Evolutionary conservation across 2,888 invertebrate genomes (phyloP), one percentile per base, ranked within the genome.

Genomic region (Sisyra nigra): DNA sequence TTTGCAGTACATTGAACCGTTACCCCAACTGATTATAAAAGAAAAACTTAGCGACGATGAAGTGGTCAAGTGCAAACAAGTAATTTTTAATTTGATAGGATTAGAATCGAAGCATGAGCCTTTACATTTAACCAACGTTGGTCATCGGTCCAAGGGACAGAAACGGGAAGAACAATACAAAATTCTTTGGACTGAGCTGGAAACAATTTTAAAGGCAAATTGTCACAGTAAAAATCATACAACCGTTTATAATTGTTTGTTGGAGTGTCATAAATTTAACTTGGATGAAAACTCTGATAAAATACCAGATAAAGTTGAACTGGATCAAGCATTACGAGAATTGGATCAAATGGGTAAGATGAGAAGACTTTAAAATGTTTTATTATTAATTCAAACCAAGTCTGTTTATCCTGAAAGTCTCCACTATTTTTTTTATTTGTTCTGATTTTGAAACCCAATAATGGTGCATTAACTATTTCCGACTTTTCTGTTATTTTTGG

Each of bases 151-250:
- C 15, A 65, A 63, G 50, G 66, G 67, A 1, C 63, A 63, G 8
- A 77, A 80, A 15, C 72, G 80, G 48, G 91, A 93, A 52, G 93
- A 94, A 55, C 89, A 91, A 53, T 94, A 94, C 66, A 76, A 86
- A 37, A 72, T 86, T 19, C 74, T 94, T 59, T 96, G 93, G 84
- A 72, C 75, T 24, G 94, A 96, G 58, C 60, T 94, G 39, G 94
- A 94, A 58, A 76, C 77, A 9, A 68, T 92, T 31, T 65, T 94
- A 1, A 78, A 84, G 43, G 75, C 77, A 18, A 82, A 85, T 58
- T 72, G 81, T 18, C 80, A 80, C 42, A 82, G 89, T 1, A 68
- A 79, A 3, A 78, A 77, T 49, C 94, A 94, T 57, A 74, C 76
- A 47, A 74, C 76, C 45, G 70, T 92, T 13, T 65, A 91, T 37